These are phyloP conservation scores for Cliona cf. orientalis DNA, from an alignment of 37 sponge, comb jelly and placozoan species.

Conservation along the genomic window DNA sequence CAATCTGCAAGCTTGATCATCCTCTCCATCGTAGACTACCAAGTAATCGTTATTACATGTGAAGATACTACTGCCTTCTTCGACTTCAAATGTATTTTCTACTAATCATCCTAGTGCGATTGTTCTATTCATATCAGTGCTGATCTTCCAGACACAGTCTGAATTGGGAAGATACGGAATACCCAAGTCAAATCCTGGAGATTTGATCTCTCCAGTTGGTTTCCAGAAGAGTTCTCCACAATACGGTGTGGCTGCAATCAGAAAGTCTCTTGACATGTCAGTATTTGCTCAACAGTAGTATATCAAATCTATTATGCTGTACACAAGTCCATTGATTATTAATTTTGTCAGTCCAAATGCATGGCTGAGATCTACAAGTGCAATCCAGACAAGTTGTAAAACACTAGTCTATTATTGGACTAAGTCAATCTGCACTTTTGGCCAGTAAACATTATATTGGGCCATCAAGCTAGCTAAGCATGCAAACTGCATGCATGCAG, in stretches of 20 bases:
- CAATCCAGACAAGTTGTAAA: too few species aligned
- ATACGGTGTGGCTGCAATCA: conserved; percentile 38
- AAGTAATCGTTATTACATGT: conserved; percentile 48
- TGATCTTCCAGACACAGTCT: conserved; percentile 61
- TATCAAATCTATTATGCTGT: too few species aligned
- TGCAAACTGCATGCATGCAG: too few species aligned
- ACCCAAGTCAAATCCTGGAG: conserved; percentile 16
- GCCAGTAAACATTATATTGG: too few species aligned
- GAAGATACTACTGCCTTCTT: conserved; percentile 26
- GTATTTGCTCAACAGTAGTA: too few species aligned
- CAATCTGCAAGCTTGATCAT: background rate
- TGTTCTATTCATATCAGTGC: conserved; percentile 56
- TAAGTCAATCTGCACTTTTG: too few species aligned
- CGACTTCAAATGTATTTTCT: conserved; percentile 27
- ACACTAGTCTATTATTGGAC: too few species aligned
- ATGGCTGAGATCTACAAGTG: too few species aligned
- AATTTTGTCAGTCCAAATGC: too few species aligned
- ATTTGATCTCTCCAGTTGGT: conserved; percentile 30
- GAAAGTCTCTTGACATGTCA: too few species aligned
- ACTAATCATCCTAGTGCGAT: conserved; percentile 44
- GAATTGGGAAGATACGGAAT: background rate
- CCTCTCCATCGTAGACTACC: conserved; percentile 36
- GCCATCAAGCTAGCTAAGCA: too few species aligned
- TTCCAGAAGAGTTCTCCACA: conserved; percentile 42
- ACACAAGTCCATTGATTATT: too few species aligned